A percentile compares a stretch with the other conserved stretches of the same genome.
Evolutionary conservation across 2,888 invertebrate genomes (phyloP).

Genomic region (Amiota communis): DNA sequence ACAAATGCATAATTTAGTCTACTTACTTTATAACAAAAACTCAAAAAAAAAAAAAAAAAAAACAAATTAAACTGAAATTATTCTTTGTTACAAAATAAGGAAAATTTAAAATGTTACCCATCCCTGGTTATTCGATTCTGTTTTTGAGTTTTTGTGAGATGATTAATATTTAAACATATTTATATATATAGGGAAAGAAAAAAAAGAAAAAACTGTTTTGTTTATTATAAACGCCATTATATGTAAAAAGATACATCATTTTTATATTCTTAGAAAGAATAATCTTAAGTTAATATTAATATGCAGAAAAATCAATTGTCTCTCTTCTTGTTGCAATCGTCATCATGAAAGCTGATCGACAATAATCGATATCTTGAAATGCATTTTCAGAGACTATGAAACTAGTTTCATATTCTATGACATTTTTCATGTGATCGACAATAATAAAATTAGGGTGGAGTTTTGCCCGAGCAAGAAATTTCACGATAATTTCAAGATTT

Average conservation of each 20-base stretch:
- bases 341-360: background rate
- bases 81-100: too few relatives aligned
- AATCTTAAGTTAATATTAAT: background rate
- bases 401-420: too few relatives aligned
- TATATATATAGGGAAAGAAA: constrained; percentile 16
- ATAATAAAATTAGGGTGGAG: too few relatives aligned
- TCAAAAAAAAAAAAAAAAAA: constrained; percentile 41
- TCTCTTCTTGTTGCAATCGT: background rate
- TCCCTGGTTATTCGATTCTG: background rate
- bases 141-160: constrained; percentile 47
- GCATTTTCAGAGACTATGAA: too few relatives aligned
- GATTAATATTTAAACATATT: constrained; percentile 25
- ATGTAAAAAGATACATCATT: constrained; percentile 36
- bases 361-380: too few relatives aligned
- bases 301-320: background rate
- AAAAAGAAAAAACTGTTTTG: constrained; percentile 21
- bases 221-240: constrained; percentile 50
- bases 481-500: too few relatives aligned
- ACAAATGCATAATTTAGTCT: constrained; percentile 11
- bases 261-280: background rate
- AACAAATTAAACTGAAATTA: constrained; percentile 4
- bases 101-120: too few relatives aligned
- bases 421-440: too few relatives aligned
- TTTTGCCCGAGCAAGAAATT: too few relatives aligned
- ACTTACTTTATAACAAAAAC: background rate